Percentiles rank a stretch among this genome's conserved stretches.
Evolutionary conservation across 2,113 vertebrate genomes (phyloP).

Genomic region (Delphinus delphis): DNA sequence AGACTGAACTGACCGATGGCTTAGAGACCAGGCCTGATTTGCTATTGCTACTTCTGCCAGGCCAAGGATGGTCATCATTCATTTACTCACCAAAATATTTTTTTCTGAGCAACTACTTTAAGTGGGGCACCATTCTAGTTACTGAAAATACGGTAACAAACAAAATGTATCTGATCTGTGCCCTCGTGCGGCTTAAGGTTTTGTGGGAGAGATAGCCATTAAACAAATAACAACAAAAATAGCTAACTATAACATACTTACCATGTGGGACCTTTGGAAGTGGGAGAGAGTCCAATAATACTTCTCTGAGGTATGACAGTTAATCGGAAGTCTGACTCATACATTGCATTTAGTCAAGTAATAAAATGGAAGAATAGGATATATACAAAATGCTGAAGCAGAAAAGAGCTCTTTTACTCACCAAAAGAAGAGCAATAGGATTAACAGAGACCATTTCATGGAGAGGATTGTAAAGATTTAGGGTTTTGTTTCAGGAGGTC

Average conservation of each 20-base stretch:
- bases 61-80: not conserved
- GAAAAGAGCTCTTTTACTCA: not conserved
- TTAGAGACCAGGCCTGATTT: not conserved
- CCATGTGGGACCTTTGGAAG: not conserved
- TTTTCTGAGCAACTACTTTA: not conserved
- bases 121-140: not conserved
- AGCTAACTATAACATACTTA: not conserved
- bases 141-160: not conserved
- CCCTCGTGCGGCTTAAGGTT: not conserved
- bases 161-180: not conserved
- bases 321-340: not conserved
- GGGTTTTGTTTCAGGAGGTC: not conserved
- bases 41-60: not conserved
- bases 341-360: not conserved
- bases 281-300: not conserved
- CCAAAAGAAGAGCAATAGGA: not conserved
- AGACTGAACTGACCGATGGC: not conserved
- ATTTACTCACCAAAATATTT: not conserved
- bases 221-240: not conserved
- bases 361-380: not conserved
- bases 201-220: not conserved
- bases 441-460: not conserved
- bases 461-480: not conserved
- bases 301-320: not conserved
- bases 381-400: not conserved